Base-by-base conservation (phyloP, 1,140 invertebrate species). In the Philaenus spumarius region DNA sequence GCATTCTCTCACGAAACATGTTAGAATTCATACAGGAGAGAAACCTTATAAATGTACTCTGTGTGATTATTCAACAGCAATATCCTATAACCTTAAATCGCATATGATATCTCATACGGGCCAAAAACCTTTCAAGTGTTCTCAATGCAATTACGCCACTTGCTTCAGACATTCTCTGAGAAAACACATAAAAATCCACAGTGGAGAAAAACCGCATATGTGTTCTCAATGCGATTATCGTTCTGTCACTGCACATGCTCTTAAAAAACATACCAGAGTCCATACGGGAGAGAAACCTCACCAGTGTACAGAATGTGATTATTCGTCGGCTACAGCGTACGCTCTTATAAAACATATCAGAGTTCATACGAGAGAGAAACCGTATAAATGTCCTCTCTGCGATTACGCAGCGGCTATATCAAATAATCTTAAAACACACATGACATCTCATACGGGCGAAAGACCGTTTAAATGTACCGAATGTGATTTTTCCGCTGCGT, bases 401-500 rank as follows among this genome's bases (percentile, higher is more conserved):
- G n/a, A 34, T 23, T 68, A 78, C 48, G 62, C 54, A 3, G 55
- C 54, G 48, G 23, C 42, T 22, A 24, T 54, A 12, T 20, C 39
- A 12, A 34, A 34, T 2, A 48, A 24, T 23, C 42, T 57, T 3
- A 58, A 55, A 34, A 34, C 35, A 2, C 61, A 62, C 40, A 56
- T 60, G 17, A 30, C 60, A 34, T 51, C 39, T 1, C 67, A 68
- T 43, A 59, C 64, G 0, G 59, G 59, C 17, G 58, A 58, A 12
- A 64, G 59, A 47, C 59, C 60, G 17, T 58, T 62, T 40, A 15
- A 59, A 20, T 67, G 68, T 61, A 48, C 64, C 22, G 67, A 79
- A 15, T 79, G 80, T 62, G 67, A 75, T 24, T 78, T 82, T 62
- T 22, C 17, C 11, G 20, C 22, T 12, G 22, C n/a, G 1, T 14